Percentiles rank a stretch among this genome's conserved stretches.
These are phyloP conservation scores for Chaetorhynchus papuensis DNA, from an alignment of 2,113 vertebrate genomes.

Conservation along the genomic window DNA sequence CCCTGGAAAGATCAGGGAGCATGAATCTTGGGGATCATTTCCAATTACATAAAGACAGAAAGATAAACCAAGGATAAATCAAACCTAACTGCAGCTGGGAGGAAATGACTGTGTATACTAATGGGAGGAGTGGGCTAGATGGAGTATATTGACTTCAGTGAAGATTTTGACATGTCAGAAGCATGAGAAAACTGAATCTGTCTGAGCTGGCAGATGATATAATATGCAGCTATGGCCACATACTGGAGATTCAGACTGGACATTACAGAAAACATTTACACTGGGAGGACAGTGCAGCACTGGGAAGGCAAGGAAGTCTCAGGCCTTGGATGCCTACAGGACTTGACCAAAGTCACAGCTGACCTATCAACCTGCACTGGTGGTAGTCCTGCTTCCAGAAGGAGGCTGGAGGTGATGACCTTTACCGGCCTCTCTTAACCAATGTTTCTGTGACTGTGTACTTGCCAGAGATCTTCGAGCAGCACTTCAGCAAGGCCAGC, in stretches of 20 bases:
- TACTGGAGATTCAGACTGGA: not conserved
- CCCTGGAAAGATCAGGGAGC: not conserved
- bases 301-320: not conserved
- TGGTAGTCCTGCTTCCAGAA: not conserved
- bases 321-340: not conserved
- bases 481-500: not conserved
- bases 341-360: not conserved
- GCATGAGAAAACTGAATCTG: not conserved
- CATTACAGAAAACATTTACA: not conserved
- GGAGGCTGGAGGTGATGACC: not conserved
- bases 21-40: not conserved
- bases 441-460: not conserved
- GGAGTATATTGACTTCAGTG: not conserved
- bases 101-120: not conserved
- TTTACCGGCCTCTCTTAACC: not conserved
- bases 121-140: not conserved
- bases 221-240: not conserved
- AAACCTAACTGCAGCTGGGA: not conserved
- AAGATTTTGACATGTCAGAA: not conserved
- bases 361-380: not conserved
- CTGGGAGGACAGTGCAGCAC: not conserved
- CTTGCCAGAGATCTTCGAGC: not conserved
- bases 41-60: accelerated
- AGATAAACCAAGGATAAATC: not conserved
- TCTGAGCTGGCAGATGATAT: not conserved